phyloP scores from a whole-genome alignment of 2,888 invertebrate genomes.

The Polyommatus iphigenia region DNA sequence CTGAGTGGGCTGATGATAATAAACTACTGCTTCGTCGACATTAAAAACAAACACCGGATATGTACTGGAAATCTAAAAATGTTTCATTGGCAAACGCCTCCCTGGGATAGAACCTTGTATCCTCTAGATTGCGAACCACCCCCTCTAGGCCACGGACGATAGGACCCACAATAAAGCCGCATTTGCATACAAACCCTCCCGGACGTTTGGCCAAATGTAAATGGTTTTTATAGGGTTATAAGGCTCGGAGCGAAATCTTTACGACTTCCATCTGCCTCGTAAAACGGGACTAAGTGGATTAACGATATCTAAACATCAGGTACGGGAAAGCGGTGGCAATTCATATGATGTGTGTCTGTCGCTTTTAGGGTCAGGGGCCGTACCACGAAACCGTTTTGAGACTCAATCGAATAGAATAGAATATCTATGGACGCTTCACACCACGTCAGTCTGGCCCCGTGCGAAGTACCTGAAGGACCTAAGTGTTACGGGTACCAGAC shows the following conservation, averaged over 20 bases:
- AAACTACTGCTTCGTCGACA: too few species aligned
- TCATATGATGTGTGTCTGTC: not conserved
- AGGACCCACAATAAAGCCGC: not conserved
- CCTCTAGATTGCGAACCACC: not conserved
- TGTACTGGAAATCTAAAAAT: too few species aligned
- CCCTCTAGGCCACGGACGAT: not conserved
- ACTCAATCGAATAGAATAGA: too few species aligned
- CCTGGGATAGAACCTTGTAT: not conserved
- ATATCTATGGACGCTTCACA: too few species aligned
- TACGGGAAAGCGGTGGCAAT: not conserved
- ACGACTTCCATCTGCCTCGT: conserved; percentile 33
- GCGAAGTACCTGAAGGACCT: too few species aligned
- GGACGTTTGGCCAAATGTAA: conserved; percentile 37
- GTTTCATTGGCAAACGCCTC: too few species aligned
- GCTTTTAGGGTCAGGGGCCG: not conserved
- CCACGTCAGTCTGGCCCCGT: too few species aligned
- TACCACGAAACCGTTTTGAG: too few species aligned
- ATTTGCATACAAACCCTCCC: conserved; percentile 37
- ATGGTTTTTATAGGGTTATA: conserved; percentile 39
- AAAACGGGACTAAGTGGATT: conserved; percentile 21
- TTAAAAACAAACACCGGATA: too few species aligned
- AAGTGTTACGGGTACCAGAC: too few species aligned
- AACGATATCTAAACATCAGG: conserved; percentile 14
- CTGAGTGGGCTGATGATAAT: too few species aligned
- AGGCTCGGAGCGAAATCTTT: conserved; percentile 36